A percentile compares a stretch with the other conserved stretches of the same genome.
These are phyloP conservation scores for Pygocentrus nattereri DNA, from an alignment of 2,797 vertebrate species.

Conservation along the genomic window DNA sequence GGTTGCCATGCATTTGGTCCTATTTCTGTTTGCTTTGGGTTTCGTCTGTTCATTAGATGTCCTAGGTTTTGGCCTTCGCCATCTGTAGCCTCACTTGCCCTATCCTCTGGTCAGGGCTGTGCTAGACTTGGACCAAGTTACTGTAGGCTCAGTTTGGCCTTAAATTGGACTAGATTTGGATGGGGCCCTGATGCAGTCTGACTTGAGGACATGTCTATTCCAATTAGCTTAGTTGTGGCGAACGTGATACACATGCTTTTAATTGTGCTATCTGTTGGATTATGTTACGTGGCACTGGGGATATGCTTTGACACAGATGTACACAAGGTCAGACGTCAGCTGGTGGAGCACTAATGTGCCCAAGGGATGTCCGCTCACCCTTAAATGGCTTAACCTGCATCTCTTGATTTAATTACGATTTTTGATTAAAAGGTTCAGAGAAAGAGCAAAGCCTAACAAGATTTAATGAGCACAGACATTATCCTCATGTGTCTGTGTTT, in stretches of 20 bases:
- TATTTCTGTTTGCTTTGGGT: slow-evolving; percentile 40
- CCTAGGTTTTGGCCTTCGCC: slow-evolving; percentile 41
- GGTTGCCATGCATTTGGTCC: slow-evolving; percentile 22
- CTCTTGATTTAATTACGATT: slow-evolving; percentile 39
- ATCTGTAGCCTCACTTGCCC: slow-evolving; percentile 27
- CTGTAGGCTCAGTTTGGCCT: neutral
- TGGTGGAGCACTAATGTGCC: neutral
- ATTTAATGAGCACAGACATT: slow-evolving; percentile 38
- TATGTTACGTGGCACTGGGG: neutral
- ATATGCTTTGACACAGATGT: neutral
- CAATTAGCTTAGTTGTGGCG: slow-evolving; percentile 5
- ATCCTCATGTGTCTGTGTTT: slow-evolving; percentile 18
- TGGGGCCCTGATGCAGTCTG: neutral
- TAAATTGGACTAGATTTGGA: slow-evolving; percentile 5
- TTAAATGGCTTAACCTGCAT: slow-evolving; percentile 34
- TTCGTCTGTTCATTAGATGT: slow-evolving; percentile 38
- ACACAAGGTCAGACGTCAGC: neutral
- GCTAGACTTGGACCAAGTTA: slow-evolving; percentile 22
- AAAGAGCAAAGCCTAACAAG: slow-evolving; percentile 29
- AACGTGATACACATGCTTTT: slow-evolving; percentile 25
- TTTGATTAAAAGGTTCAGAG: slow-evolving; percentile 39
- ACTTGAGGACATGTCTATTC: slow-evolving; percentile 19
- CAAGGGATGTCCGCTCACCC: slow-evolving; percentile 7
- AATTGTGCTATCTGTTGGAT: slow-evolving; percentile 16
- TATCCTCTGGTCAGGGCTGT: slow-evolving; percentile 35